Percentiles rank a stretch among this genome's conserved stretches.
phyloP scores from a whole-genome alignment of 2,797 vertebrate genomes.

The Simalia tracyae region DNA sequence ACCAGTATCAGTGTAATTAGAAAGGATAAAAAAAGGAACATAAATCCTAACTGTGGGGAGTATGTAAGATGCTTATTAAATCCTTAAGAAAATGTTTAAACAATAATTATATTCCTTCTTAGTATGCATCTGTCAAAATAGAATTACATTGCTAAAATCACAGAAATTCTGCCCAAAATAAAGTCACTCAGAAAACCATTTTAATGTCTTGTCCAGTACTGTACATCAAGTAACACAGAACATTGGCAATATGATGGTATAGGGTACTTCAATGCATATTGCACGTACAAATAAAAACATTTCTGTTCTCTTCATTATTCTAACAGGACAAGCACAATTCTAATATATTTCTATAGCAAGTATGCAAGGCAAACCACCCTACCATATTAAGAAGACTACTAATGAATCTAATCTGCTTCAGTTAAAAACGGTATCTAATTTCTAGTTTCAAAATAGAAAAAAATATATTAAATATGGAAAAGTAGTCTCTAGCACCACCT shows the following conservation, averaged over 20 bases:
- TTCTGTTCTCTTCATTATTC: background rate
- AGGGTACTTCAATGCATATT: background rate
- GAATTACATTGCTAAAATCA: background rate
- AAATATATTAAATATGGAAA: background rate
- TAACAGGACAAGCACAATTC: background rate
- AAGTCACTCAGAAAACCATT: background rate
- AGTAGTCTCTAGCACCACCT: slow-evolving; percentile 4
- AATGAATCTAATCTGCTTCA: background rate
- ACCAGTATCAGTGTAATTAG: background rate
- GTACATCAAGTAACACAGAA: background rate
- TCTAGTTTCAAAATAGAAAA: background rate
- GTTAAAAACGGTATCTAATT: background rate
- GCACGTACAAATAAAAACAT: background rate
- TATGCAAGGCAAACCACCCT: background rate
- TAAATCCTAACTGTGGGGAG: background rate
- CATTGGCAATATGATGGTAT: background rate
- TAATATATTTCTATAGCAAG: background rate
- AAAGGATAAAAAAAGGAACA: background rate
- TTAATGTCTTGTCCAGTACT: background rate
- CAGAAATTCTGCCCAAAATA: background rate
- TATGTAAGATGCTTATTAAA: background rate
- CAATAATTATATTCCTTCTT: background rate
- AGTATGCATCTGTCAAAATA: background rate
- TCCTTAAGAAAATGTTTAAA: background rate
- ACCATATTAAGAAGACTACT: background rate